A percentile compares a stretch with the other conserved stretches of the same genome.
These are phyloP conservation scores for Lingula anatina DNA, from an alignment of 2,888 invertebrate genomes.

Conservation along the genomic window DNA sequence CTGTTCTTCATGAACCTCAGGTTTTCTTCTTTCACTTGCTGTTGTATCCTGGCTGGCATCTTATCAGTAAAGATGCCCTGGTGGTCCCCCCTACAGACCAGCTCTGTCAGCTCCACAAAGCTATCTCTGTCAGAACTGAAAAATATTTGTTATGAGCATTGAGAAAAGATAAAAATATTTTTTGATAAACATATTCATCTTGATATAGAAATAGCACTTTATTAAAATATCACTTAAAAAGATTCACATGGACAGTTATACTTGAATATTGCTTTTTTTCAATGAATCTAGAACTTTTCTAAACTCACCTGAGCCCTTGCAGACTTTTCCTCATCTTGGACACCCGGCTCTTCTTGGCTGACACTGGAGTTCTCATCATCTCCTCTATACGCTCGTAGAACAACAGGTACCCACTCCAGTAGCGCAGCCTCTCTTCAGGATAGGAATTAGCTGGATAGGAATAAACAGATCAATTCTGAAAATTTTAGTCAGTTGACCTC, in stretches of 20 bases:
- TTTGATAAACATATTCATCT: too few species aligned
- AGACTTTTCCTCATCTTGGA: too few species aligned
- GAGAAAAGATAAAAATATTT: not conserved
- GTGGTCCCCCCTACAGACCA: conserved; percentile 55
- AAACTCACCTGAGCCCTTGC: too few species aligned
- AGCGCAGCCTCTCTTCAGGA: conserved; percentile 55
- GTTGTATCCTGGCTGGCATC: conserved; percentile 51
- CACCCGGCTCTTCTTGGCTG: conserved; percentile 42
- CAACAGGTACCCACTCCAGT: conserved; percentile 58
- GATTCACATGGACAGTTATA: too few species aligned
- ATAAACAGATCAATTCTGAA: conserved; percentile 4
- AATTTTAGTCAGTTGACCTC: not conserved
- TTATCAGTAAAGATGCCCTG: conserved; percentile 51
- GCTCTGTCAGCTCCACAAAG: conserved; percentile 53
- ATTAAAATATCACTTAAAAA: too few species aligned
- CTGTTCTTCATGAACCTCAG: conserved; percentile 54
- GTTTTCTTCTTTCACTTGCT: conserved; percentile 53
- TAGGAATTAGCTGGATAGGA: conserved; percentile 32
- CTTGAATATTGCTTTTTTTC: too few species aligned
- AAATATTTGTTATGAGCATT: not conserved
- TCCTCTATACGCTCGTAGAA: conserved; percentile 55
- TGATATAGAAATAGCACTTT: too few species aligned
- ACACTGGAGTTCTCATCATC: conserved; percentile 29
- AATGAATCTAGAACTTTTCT: too few species aligned
- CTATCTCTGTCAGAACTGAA: conserved; percentile 37